Conservation (phyloP, 2,797 vertebrate species). For the Thamnophis elegans region DNA sequence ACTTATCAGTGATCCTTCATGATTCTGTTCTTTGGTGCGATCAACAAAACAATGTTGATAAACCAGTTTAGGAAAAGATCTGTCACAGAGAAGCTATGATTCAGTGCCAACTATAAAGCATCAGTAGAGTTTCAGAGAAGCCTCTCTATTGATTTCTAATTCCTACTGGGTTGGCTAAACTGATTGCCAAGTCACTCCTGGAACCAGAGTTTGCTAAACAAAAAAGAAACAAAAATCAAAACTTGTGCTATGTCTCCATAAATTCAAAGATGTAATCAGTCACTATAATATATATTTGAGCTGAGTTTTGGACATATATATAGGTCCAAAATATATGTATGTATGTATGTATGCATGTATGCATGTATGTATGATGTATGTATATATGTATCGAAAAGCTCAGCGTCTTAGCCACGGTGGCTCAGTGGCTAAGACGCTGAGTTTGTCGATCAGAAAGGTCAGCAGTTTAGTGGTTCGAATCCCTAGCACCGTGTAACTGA, state of each 20-base stretch:
- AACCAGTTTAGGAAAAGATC: background rate
- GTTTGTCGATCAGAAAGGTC: no score
- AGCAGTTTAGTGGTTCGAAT: no score
- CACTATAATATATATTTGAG: conserved; percentile 23
- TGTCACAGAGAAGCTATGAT: background rate
- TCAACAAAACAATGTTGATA: background rate
- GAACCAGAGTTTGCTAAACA: background rate
- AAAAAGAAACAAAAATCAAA: background rate
- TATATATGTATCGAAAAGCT: no score
- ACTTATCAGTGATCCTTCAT: background rate
- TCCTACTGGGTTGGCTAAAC: background rate
- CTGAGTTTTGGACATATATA: conserved; percentile 27
- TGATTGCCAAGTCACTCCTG: background rate
- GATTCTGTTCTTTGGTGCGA: background rate
- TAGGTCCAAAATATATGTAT: no score
- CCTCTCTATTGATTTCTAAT: background rate
- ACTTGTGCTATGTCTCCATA: background rate
- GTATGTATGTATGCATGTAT: background rate
- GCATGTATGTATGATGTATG: background rate
- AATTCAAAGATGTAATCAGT: conserved; percentile 12
- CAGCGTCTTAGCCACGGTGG: no score
- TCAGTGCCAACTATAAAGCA: background rate
- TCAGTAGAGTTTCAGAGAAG: background rate
- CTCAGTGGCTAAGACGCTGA: no score
- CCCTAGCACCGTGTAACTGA: no score